These are phyloP conservation scores for Melipona beecheii DNA, from an alignment of 2,888 invertebrate species.

Conservation along the genomic window DNA sequence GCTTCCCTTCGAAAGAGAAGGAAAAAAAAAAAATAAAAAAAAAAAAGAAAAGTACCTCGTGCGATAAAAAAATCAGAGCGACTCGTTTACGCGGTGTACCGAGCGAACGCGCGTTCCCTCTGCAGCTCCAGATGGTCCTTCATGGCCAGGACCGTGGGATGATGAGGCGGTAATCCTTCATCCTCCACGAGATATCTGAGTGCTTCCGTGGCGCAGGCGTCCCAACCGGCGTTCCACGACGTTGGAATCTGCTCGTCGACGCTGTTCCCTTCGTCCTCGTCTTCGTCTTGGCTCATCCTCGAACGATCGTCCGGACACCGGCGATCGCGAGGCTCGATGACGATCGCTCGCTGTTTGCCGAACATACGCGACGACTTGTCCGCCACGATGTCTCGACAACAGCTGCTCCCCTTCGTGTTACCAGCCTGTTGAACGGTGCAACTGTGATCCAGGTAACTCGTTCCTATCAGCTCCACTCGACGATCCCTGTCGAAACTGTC, in stretches of 20 bases:
- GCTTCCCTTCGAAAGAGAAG: background rate
- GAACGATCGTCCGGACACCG: conserved; percentile 42
- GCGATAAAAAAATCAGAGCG: conserved; percentile 31
- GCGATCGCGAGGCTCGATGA: background rate
- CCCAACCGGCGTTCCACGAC: conserved; percentile 80
- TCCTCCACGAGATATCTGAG: conserved; percentile 79
- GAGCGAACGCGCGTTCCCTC: conserved; percentile 74
- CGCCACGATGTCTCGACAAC: conserved; percentile 7
- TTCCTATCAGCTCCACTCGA: conserved; percentile 68
- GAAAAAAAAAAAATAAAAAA: too few species aligned
- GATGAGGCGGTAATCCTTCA: conserved; percentile 78
- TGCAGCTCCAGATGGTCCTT: conserved; percentile 78
- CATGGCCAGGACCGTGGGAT: conserved; percentile 81
- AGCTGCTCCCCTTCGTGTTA: background rate
- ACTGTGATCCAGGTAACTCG: conserved; percentile 53
- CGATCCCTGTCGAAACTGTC: conserved; percentile 32
- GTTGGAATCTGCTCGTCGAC: conserved; percentile 36
- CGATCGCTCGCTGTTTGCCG: background rate
- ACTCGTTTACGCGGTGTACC: conserved; percentile 70
- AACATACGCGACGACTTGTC: conserved; percentile 22
- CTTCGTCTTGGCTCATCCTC: conserved; percentile 49
- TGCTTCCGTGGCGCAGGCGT: conserved; percentile 79
- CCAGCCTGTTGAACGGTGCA: conserved; percentile 32
- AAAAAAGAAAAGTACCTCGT: conserved; percentile 18
- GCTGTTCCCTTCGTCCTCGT: conserved; percentile 1